These are phyloP conservation scores for Neoascia interrupta DNA, from an alignment of 2,888 invertebrate genomes.

Conservation along the genomic window DNA sequence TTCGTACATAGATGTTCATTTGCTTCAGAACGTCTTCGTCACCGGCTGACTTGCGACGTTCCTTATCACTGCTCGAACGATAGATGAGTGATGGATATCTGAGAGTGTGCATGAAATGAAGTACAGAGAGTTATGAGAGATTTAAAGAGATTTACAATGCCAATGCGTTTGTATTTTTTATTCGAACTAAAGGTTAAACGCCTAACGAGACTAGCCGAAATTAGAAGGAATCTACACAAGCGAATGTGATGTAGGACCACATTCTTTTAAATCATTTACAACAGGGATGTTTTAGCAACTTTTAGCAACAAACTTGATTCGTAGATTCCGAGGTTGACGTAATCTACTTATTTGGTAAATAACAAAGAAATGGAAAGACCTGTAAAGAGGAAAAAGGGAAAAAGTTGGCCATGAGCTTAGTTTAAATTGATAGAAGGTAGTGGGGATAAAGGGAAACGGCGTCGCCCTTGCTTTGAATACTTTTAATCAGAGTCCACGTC, in stretches of 20 bases:
- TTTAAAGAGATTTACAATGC: conserved; percentile 27
- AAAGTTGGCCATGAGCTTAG: too few relatives aligned
- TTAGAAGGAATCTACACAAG: conserved; percentile 16
- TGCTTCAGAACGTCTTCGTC: conserved; percentile 88
- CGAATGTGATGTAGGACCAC: conserved; percentile 40
- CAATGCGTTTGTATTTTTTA: conserved; percentile 16
- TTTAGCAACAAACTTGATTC: conserved; percentile 74
- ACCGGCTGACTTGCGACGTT: conserved; percentile 90
- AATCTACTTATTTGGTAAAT: conserved; percentile 74
- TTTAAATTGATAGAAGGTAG: too few relatives aligned
- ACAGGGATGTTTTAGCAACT: not conserved
- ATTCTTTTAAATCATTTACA: conserved; percentile 19
- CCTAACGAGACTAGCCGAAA: conserved; percentile 23
- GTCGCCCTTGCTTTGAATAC: too few relatives aligned
- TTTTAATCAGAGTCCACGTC: too few relatives aligned
- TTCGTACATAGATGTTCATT: conserved; percentile 87
- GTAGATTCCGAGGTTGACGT: conserved; percentile 74
- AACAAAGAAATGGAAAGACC: conserved; percentile 75
- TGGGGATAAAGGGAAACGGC: too few relatives aligned
- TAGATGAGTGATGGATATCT: conserved; percentile 78
- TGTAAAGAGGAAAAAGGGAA: conserved; percentile 70
- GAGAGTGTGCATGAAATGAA: not conserved
- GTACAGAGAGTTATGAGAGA: too few relatives aligned
- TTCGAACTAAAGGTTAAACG: conserved; percentile 8
- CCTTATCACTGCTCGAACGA: conserved; percentile 77